Conservation (phyloP, 2,888 invertebrate species). For the Drosophila pseudotakahashii region DNA sequence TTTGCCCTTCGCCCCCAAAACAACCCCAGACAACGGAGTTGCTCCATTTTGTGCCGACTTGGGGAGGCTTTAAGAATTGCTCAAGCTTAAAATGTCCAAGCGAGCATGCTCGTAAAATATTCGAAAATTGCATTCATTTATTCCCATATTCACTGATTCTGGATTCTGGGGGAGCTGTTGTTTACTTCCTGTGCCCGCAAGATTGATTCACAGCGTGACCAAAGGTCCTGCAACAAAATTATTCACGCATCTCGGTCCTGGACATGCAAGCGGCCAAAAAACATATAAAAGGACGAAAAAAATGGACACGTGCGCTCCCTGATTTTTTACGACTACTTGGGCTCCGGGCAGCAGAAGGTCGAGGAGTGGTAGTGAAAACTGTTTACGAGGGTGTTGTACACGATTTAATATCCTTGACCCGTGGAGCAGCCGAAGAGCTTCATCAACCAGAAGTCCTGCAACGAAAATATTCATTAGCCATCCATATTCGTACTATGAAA, state of each 20-base stretch:
- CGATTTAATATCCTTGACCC: conserved; percentile 42
- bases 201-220: conserved; percentile 80
- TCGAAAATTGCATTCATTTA: conserved; percentile 58
- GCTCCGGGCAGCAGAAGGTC: conserved; percentile 10
- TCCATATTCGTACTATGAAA: conserved; percentile 2
- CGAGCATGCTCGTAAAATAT: conserved; percentile 35
- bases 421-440: conserved; percentile 26
- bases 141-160: conserved; percentile 23
- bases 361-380: conserved; percentile 9
- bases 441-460: conserved; percentile 29
- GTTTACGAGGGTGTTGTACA: conserved; percentile 33
- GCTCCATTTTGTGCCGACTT: conserved; percentile 68
- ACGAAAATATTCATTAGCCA: conserved; percentile 18
- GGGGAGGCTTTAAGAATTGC: conserved; percentile 34
- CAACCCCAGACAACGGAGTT: conserved; percentile 30
- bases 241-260: conserved; percentile 72
- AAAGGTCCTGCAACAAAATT: conserved; percentile 75
- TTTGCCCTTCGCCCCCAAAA: conserved; percentile 54
- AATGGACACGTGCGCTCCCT: conserved; percentile 65
- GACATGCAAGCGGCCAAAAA: conserved; percentile 59
- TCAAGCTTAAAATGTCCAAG: conserved; percentile 67
- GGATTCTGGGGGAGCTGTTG: conserved; percentile 29
- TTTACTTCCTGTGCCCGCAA: conserved; percentile 71
- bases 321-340: conserved; percentile 45
- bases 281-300: conserved; percentile 51